A percentile compares a stretch with the other conserved stretches of the same genome.
Conservation (phyloP, 2,113 vertebrate species). For the Herpailurus yagouaroundi region DNA sequence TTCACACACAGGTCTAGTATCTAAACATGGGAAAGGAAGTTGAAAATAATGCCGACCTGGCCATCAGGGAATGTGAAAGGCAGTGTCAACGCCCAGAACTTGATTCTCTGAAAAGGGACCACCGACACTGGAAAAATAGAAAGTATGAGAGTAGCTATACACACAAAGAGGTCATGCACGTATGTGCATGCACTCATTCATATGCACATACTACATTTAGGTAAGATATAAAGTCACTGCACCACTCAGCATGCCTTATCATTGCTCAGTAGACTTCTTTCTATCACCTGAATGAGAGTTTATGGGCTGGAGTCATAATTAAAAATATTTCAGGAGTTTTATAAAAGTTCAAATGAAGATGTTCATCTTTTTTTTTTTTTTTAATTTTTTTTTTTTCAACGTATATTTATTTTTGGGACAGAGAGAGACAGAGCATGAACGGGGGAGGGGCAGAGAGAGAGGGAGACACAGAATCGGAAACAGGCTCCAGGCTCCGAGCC, state of each 20-base stretch:
- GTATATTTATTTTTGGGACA: too few relatives aligned
- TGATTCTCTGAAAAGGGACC: not conserved
- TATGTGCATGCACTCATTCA: rapidly evolving
- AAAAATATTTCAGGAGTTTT: not conserved
- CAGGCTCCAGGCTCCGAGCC: too few relatives aligned
- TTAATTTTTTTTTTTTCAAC: too few relatives aligned
- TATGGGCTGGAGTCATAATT: not conserved
- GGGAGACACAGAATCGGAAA: too few relatives aligned
- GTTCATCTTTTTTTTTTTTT: not conserved
- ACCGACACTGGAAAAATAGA: not conserved
- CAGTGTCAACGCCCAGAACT: not conserved
- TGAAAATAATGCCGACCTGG: not conserved
- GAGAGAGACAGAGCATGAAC: too few relatives aligned
- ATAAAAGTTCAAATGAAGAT: not conserved
- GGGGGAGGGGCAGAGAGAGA: too few relatives aligned
- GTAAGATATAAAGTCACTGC: not conserved
- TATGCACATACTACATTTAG: too few relatives aligned
- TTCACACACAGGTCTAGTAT: not conserved
- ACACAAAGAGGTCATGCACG: rapidly evolving
- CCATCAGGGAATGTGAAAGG: not conserved
- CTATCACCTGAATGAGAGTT: not conserved
- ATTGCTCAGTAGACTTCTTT: not conserved
- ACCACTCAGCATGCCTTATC: not conserved
- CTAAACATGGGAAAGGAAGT: not conserved
- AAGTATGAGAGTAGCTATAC: not conserved